Percentiles rank a stretch among this genome's conserved stretches.
Conservation (phyloP, 2,113 vertebrate species). For the Hirundichthys speculiger region DNA sequence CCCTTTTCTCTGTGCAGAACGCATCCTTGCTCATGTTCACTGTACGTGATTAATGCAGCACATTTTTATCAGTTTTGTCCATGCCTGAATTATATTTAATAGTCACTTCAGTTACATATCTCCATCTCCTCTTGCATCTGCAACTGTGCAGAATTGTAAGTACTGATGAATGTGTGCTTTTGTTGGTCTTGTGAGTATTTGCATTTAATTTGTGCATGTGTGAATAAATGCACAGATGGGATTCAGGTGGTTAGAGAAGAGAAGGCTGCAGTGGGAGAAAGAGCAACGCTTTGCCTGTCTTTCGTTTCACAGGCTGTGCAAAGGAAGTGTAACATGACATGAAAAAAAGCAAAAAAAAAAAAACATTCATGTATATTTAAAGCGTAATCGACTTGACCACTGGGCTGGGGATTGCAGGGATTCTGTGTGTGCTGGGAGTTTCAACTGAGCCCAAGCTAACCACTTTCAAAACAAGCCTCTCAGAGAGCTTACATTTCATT, state of each 20-base stretch:
- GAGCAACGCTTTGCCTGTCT: conserved; percentile 55
- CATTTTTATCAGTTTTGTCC: conserved; percentile 20
- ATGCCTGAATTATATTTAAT: conserved; percentile 40
- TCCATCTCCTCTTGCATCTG: conserved; percentile 43
- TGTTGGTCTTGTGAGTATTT: conserved; percentile 18
- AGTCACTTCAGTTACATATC: conserved; percentile 50
- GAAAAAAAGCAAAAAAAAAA: conserved; percentile 58
- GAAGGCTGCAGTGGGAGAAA: conserved; percentile 55
- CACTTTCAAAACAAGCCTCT: conserved; percentile 51
- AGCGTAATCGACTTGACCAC: conserved; percentile 45
- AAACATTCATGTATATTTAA: conserved; percentile 72
- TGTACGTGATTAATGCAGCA: conserved; percentile 26
- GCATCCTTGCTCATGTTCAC: conserved; percentile 8
- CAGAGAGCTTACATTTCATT: conserved; percentile 71
- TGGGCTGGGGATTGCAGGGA: conserved; percentile 62
- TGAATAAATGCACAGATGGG: conserved; percentile 73
- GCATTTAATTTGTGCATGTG: conserved; percentile 43
- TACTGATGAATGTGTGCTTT: conserved; percentile 32
- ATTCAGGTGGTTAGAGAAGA: conserved; percentile 62
- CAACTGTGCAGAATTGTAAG: conserved; percentile 30
- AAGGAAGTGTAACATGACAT: conserved; percentile 75
- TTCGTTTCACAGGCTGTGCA: conserved; percentile 61
- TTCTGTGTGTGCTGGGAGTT: conserved; percentile 70
- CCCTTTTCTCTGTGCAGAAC: conserved; percentile 6
- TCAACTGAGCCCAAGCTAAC: conserved; percentile 59